These are phyloP conservation scores for Drosophila anomelani DNA, from an alignment of 2,888 invertebrate species.

Conservation along the genomic window DNA sequence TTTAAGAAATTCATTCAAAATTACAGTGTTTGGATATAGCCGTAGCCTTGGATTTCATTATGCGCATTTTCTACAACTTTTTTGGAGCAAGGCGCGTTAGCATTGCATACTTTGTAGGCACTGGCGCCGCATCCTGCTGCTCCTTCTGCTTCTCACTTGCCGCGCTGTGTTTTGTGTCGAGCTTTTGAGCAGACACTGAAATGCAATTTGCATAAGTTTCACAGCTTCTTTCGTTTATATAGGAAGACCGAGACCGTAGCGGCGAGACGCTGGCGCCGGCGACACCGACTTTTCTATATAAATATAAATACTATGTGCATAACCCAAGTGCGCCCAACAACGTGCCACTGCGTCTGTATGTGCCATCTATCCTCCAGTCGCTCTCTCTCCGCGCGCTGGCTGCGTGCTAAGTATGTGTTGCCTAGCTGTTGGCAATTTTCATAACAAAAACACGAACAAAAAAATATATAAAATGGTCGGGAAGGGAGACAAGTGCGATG, in stretches of 20 bases:
- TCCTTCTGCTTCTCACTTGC: conserved; percentile 15
- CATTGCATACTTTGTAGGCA: conserved; percentile 74
- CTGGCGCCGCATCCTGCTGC: conserved; percentile 32
- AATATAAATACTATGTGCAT: conserved; percentile 79
- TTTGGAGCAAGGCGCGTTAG: conserved; percentile 62
- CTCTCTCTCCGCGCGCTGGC: conserved; percentile 3
- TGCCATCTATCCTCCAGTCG: conserved; percentile 12
- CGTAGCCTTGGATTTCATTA: conserved; percentile 77
- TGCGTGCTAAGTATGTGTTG: conserved; percentile 72
- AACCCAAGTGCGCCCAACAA: conserved; percentile 62
- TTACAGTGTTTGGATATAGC: conserved; percentile 23
- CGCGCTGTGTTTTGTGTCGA: conserved; percentile 49
- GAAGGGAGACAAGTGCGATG: conserved; percentile 8
- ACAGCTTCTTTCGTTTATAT: conserved; percentile 78
- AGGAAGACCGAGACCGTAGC: conserved; percentile 26
- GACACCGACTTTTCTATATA: conserved; percentile 57
- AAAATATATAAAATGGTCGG: conserved; percentile 19
- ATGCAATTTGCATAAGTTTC: conserved; percentile 82
- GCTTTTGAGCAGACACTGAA: conserved; percentile 77
- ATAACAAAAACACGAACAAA: conserved; percentile 28
- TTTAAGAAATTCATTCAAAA: neutral
- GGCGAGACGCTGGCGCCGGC: conserved; percentile 3
- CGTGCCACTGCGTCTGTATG: conserved; percentile 30
- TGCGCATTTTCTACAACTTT: conserved; percentile 78
- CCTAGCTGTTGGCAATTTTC: conserved; percentile 75